Base-by-base conservation (phyloP, 1,140 invertebrate species). In the Drosophila ambigua region DNA sequence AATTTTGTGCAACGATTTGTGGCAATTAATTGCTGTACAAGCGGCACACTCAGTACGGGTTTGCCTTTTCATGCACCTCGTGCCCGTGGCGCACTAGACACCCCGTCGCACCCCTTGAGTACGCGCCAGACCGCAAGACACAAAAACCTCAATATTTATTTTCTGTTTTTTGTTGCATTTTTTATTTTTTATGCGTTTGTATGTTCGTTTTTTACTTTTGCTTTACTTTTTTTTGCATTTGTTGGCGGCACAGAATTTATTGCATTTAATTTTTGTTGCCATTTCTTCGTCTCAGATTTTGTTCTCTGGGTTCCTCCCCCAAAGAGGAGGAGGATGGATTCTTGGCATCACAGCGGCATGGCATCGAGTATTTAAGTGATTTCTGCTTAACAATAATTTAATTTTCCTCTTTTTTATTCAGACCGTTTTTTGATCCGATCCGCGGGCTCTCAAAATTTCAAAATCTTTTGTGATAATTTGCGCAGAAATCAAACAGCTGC, bases 401-500 rank as follows among this genome's bases (percentile, higher is more conserved):
- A 49, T 53, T 57, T 60, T 60, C 58, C 5, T 43, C 41, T 24
- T 66, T 50, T 48, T 71, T 71, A 53, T 39, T 53, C 31, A 5
- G 9, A 13, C 4, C 11, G 35, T 39, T 39, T 39, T 39, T 39
- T 53, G n/a, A n/a, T 20, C 7, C n/a, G 46, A 48, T 57, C 31
- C 39, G 51, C 43, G 9, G 35, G 11, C 44, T 16, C 16, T 24
- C 35, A 20, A 55, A 39, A 39, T 4, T 39, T 68, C 49, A 44
- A 41, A 49, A 54, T 85, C 82, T 83, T 74, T 87, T 62, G 83
- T 85, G 71, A 80, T 82, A 87, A 87, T 85, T 87, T 85, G 82
- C 78, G 82, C 74, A 63, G 82, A 85, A 88, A 87, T 85, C 61
- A 85, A 85, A 88, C 82, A 82, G 82, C 82, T 85, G 82, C 82